Evolutionary conservation across 2,113 vertebrate species (phyloP).

Genomic region (Holacanthus passer): DNA sequence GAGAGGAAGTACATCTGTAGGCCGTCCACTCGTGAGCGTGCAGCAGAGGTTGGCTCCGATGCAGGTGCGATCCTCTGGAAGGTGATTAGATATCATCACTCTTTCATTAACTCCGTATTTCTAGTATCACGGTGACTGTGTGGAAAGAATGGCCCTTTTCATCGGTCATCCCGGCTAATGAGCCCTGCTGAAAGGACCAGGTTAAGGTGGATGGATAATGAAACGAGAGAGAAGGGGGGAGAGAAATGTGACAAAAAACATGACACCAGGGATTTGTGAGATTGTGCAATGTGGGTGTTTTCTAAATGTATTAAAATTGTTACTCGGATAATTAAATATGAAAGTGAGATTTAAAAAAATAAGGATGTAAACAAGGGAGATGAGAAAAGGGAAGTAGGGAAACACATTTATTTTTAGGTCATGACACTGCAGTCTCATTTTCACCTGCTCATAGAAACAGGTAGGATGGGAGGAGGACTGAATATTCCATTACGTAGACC

Average conservation of each 20-base stretch:
- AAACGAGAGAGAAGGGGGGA: constrained; percentile 60
- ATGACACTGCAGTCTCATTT: constrained; percentile 46
- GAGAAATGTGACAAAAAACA: constrained; percentile 38
- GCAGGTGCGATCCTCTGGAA: constrained; percentile 75
- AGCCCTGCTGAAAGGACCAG: constrained; percentile 68
- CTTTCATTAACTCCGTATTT: constrained; percentile 81
- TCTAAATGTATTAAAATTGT: neutral
- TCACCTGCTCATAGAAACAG: constrained; percentile 62
- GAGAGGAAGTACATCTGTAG: constrained; percentile 70
- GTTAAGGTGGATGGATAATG: constrained; percentile 72
- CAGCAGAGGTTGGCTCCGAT: constrained; percentile 45
- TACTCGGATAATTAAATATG: neutral
- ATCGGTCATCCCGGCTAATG: constrained; percentile 64
- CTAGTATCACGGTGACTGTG: constrained; percentile 65
- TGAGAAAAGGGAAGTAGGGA: constrained; percentile 47
- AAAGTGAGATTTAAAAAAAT: constrained; percentile 16
- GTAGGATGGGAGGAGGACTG: constrained; percentile 43
- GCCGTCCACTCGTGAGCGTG: constrained; percentile 44
- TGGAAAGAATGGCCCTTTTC: constrained; percentile 80
- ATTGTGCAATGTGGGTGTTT: constrained; percentile 33
- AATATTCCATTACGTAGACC: constrained; percentile 61
- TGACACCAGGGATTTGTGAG: constrained; percentile 43
- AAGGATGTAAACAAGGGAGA: constrained; percentile 52
- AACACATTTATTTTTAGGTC: constrained; percentile 74
- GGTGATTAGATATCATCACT: constrained; percentile 83